These are phyloP conservation scores for Stenopsyche tienmushanensis DNA, from an alignment of 1,140 invertebrate genomes.

Conservation along the genomic window DNA sequence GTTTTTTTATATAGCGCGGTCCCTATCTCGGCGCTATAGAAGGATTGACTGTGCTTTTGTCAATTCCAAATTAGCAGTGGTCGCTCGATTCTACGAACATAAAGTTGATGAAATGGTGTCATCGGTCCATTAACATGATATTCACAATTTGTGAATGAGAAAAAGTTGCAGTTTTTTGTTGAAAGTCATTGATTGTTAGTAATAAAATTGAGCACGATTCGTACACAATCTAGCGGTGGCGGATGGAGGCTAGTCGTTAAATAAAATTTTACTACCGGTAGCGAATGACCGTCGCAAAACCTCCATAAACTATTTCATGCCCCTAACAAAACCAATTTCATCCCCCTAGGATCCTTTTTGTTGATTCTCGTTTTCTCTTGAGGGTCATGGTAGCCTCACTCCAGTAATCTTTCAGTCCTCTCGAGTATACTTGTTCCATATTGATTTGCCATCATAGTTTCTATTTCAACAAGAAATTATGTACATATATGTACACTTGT, in stretches of 20 bases:
- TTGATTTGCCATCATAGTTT: slow-evolving; percentile 26
- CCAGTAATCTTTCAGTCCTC: slow-evolving; percentile 14
- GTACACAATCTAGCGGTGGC: not conserved
- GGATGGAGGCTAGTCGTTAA: slow-evolving; percentile 23
- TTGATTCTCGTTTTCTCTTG: slow-evolving; percentile 29
- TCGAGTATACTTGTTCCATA: slow-evolving; percentile 18
- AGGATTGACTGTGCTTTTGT: too few relatives aligned
- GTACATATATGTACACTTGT: not conserved
- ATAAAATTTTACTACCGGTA: slow-evolving; percentile 36
- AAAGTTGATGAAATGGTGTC: too few relatives aligned
- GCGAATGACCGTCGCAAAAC: slow-evolving; percentile 34
- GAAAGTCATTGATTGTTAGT: too few relatives aligned
- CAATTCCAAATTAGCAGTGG: too few relatives aligned
- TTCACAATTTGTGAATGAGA: too few relatives aligned
- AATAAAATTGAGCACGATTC: not conserved
- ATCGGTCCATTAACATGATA: too few relatives aligned
- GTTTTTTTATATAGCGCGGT: too few relatives aligned
- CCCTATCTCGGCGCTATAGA: too few relatives aligned
- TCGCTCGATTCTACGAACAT: too few relatives aligned
- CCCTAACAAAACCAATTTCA: slow-evolving; percentile 39
- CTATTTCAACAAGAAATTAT: slow-evolving; percentile 22
- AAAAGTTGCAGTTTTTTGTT: too few relatives aligned
- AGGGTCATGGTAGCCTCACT: not conserved
- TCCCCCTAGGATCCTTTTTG: slow-evolving; percentile 28
- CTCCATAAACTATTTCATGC: slow-evolving; percentile 39